Evolutionary conservation across 2,888 invertebrate species (phyloP).

Genomic region (Melitaea athalia): DNA sequence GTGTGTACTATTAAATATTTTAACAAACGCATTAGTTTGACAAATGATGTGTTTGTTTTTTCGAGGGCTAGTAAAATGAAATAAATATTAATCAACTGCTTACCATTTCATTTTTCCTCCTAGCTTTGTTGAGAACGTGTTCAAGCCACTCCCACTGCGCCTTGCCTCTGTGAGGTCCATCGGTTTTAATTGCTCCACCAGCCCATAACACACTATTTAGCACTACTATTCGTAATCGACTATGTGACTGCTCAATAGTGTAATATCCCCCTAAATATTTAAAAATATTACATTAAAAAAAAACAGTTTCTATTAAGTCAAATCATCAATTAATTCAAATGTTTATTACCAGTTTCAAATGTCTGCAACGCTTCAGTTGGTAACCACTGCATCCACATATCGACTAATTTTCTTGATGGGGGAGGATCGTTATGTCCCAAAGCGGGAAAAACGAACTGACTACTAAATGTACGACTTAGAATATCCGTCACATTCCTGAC

Average conservation of each 20-base stretch:
- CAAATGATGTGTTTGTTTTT: too few relatives aligned
- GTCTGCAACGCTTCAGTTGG: conserved; percentile 91
- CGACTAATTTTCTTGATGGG: conserved; percentile 85
- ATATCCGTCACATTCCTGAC: conserved; percentile 92
- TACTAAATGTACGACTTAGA: conserved; percentile 90
- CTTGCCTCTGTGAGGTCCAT: conserved; percentile 70
- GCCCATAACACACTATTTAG: conserved; percentile 94
- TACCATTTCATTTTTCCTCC: conserved; percentile 90
- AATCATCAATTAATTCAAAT: neutral
- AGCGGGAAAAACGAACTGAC: conserved; percentile 94
- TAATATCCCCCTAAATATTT: conserved; percentile 90
- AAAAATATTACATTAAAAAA: neutral
- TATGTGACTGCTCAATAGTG: conserved; percentile 91
- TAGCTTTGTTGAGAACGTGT: conserved; percentile 87
- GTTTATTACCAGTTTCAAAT: conserved; percentile 87
- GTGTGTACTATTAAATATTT: too few relatives aligned
- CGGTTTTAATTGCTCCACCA: conserved; percentile 68
- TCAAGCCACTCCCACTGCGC: conserved; percentile 94
- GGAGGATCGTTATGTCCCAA: conserved; percentile 94
- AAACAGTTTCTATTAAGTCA: neutral
- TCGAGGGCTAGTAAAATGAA: neutral
- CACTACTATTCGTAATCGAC: conserved; percentile 91
- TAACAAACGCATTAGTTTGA: too few relatives aligned
- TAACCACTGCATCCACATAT: conserved; percentile 92
- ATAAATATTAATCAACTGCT: neutral